Base-by-base conservation (phyloP, 2,113 vertebrate genomes). In the Rattus rattus region DNA sequence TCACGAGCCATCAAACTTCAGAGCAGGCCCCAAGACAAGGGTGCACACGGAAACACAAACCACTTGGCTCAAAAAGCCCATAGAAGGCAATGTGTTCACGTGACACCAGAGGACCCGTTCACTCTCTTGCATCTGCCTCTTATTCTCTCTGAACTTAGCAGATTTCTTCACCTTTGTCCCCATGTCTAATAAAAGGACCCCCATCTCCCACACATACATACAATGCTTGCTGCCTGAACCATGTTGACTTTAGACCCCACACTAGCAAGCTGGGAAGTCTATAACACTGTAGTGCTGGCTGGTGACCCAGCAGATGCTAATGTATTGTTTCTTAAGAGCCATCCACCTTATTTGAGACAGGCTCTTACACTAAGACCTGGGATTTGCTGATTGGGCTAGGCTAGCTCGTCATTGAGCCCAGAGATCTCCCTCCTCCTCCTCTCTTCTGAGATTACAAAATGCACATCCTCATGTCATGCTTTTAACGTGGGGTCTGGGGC, bases 31-130 rank as follows among this genome's bases (percentile, higher is more conserved):
- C 12, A 73, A 61, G 56, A 36, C 9, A 20, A 63, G 49, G 1
- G 4, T 22, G 39, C 12, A 19, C 7, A 39, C n/a, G 22, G 63
- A 73, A 49, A 65, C 39, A 5, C 1, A n/a, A 28, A 59, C 28
- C n/a, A 54, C 24, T 33, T 22, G 0, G 2, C 1, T 4, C 8
- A 36, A 43, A 19, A 54, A 33, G 47, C 8, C 20, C 1, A 5
- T 3, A 7, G 12, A 10, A 39, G 36, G 39, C 39, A 65, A 17
- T 5, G 12, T 24, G n/a, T 49, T 20, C 30, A 52, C 20, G 5
- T 26, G 59, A 49, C 1, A 16, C 26, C n/a, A 30, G 5, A 22
- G n/a, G 9, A 28, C 28, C 26, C 17, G 24, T 6, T 14, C 4
- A 4, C 7, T 54, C 33, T 39, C 9, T 59, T 10, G 67, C 52